Conservation (phyloP, 2,888 invertebrate species). For the Aphodius sticticus region DNA sequence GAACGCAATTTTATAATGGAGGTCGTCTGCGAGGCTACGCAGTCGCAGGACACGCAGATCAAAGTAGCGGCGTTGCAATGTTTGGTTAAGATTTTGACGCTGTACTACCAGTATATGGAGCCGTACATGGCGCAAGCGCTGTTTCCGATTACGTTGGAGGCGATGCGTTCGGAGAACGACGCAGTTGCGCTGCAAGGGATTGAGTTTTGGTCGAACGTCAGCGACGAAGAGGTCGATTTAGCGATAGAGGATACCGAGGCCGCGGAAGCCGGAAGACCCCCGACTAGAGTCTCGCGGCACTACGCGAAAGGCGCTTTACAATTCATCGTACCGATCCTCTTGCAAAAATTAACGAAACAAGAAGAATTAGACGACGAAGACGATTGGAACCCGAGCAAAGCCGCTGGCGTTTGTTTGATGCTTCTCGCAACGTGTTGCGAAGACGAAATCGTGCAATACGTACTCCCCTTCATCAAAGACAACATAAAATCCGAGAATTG, state of each 20-base stretch:
- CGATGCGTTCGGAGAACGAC: slow-evolving; percentile 97
- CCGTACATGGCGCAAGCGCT: slow-evolving; percentile 98
- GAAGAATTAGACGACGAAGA: slow-evolving; percentile 98
- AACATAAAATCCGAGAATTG: slow-evolving; percentile 95
- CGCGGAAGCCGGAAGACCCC: slow-evolving; percentile 91
- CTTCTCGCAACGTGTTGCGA: slow-evolving; percentile 96
- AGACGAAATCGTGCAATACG: slow-evolving; percentile 94
- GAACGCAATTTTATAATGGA: slow-evolving; percentile 99
- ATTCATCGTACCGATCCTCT: slow-evolving; percentile 92
- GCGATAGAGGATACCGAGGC: slow-evolving; percentile 95
- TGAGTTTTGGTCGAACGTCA: slow-evolving; percentile 99
- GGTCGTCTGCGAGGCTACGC: slow-evolving; percentile 97
- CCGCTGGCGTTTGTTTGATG: slow-evolving; percentile 99
- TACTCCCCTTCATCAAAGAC: slow-evolving; percentile 94
- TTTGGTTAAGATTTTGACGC: slow-evolving; percentile 95
- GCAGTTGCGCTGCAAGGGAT: slow-evolving; percentile 98
- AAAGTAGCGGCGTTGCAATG: slow-evolving; percentile 98
- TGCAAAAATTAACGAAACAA: slow-evolving; percentile 94
- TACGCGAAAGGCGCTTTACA: slow-evolving; percentile 99
- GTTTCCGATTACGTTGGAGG: slow-evolving; percentile 97
- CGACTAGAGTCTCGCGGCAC: slow-evolving; percentile 89
- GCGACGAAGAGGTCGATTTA: slow-evolving; percentile 98
- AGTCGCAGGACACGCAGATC: slow-evolving; percentile 89
- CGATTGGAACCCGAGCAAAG: slow-evolving; percentile 99
- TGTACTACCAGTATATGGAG: slow-evolving; percentile 99